Evolutionary conservation across 2,113 vertebrate genomes (phyloP), one percentile per base, ranked within the genome.

Genomic region (Colaptes auratus): DNA sequence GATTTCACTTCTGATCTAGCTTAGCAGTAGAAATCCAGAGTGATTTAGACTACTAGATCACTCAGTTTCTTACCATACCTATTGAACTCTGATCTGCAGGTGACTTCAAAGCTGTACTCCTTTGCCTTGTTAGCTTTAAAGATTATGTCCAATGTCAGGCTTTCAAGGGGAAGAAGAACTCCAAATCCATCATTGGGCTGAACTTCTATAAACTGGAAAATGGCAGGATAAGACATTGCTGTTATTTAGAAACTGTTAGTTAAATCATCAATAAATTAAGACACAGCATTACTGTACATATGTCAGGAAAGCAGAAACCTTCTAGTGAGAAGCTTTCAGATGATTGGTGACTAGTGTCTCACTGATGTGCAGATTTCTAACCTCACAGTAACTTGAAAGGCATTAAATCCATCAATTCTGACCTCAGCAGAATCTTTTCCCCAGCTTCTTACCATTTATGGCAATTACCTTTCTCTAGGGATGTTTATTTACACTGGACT

Each of bases 131-230:
- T 94, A 58, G 99, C 97, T 77, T 98, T 99, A 95, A 99, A 99
- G 87, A 99, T 98, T 71, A 99, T n/a, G 19, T 98, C 97, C 3
- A 99, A 35, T 3, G 94, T 95, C 95, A 99, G 82, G 3, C 97
- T 98, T 79, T 99, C 99, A 89, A 98, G 97, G 0, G 99, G 99
- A 59, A 99, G 98, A 88, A 99, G 92, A 5, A 97, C 98, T 59
- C 99, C 99, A 78, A 99, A 98, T 35, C 99, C 99, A 5, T 99
- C 98, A 2, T 96, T 98, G 55, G 99, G 99, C 48, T 99, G 98
- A 86, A 99, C 90, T 65, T 99, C 98, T 70, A 99, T 91, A 88
- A 97, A 99, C 99, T 99, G 96, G 30, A 80, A 76, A 71, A 60
- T 7, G 6, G 31, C 66, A 92, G 48, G 33, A 78, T 42, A 85